Evolutionary conservation across 2,113 vertebrate genomes (phyloP), one percentile per base, ranked within the genome.

Genomic region (Lepisosteus oculatus): DNA sequence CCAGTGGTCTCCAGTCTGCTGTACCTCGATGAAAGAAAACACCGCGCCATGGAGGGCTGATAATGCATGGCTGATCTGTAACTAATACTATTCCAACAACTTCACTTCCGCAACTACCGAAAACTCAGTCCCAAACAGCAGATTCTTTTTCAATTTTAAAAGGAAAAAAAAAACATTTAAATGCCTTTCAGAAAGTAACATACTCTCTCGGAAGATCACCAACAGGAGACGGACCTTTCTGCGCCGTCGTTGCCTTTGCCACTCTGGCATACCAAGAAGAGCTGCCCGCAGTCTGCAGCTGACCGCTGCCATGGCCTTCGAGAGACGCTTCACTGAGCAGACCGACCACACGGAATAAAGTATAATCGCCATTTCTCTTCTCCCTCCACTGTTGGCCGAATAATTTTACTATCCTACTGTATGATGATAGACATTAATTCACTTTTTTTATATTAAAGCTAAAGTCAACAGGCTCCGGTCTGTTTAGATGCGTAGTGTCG

Each of bases 1-100:
- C 96, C 89, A 93, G 95, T 80, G 96, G 94, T 88, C 93, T 95
- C 83, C 94, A 95, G 90, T 92, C 93, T 85, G 86, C 89, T 74
- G 92, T 92, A 88, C 93, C 95, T 87, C 93, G 93, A 85, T 95
- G 95, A 96, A 89, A 90, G 85, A 76, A 77, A 72, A 67, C 72
- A 55, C 73, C 84, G 81, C 85, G 85, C 88, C 84, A 65, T 78
- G 91, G 89, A 93, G 89, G 92, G 92, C 89, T 92, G 87, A 86
- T 92, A 88, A 90, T 90, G 87, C 92, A 92, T 91, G 93, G 91
- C 93, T 85, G 89, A 90, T 86, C 85, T 74, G 65, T 90, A 29
- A 79, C 91, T 88, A 63, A 55, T 71, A 41, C 86, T 83, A 90
- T 90, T 87, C 86, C 86, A 88, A 75, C 90, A 91, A 90, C 90